These are phyloP conservation scores for Amblyjoppa fuscipennis DNA, from an alignment of 2,888 invertebrate species.

Conservation along the genomic window DNA sequence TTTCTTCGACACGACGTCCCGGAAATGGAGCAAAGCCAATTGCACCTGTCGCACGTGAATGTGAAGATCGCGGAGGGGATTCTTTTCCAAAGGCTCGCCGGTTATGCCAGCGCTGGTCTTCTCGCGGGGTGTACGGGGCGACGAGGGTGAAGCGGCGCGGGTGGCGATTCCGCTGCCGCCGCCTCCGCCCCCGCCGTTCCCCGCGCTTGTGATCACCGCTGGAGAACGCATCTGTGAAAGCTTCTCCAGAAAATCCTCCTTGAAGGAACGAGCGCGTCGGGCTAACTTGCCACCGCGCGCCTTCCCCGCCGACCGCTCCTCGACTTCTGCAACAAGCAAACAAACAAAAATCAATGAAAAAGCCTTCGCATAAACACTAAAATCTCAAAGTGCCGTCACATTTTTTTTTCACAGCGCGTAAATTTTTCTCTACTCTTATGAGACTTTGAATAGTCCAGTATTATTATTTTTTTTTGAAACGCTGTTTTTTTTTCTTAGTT, in stretches of 20 bases:
- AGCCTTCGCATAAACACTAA: neutral
- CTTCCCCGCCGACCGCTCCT: slow-evolving; percentile 89
- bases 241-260: slow-evolving; percentile 96
- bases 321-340: slow-evolving; percentile 79
- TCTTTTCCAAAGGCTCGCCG: slow-evolving; percentile 86
- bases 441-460: neutral
- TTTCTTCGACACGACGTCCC: slow-evolving; percentile 96
- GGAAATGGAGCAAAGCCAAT: slow-evolving; percentile 94
- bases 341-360: slow-evolving; percentile 26
- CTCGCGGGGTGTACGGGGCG: slow-evolving; percentile 83
- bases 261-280: slow-evolving; percentile 95
- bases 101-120: slow-evolving; percentile 85
- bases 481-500: too few relatives aligned
- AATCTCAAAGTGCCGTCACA: neutral
- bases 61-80: slow-evolving; percentile 91
- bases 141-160: slow-evolving; percentile 85
- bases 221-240: slow-evolving; percentile 96
- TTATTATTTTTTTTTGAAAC: too few relatives aligned
- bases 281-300: slow-evolving; percentile 95
- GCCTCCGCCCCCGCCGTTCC: slow-evolving; percentile 86
- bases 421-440: neutral
- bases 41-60: slow-evolving; percentile 91
- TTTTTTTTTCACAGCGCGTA: neutral
- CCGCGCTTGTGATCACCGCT: slow-evolving; percentile 79
- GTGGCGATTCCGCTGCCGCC: slow-evolving; percentile 85